phyloP scores from a whole-genome alignment of 2,797 vertebrate genomes.

The Oryzias dopingdopingensis region DNA sequence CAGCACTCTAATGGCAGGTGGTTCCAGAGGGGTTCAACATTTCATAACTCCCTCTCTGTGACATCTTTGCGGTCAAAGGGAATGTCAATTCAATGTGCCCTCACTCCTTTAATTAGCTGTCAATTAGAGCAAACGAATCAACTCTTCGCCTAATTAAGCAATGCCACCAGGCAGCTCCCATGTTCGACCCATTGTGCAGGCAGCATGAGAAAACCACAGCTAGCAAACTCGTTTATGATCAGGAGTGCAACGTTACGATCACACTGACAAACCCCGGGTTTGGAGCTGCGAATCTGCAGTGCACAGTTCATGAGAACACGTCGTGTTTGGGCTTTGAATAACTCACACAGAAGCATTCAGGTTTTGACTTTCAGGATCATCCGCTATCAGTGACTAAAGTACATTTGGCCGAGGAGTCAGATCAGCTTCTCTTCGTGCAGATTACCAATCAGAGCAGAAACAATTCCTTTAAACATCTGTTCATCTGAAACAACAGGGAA shows the following conservation, averaged over 20 bases:
- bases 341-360: no score
- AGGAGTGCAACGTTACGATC: constrained; percentile 76
- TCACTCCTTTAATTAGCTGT: constrained; percentile 98
- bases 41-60: constrained; percentile 38
- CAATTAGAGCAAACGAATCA: constrained; percentile 99
- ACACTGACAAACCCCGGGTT: constrained; percentile 51
- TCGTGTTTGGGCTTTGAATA: neutral
- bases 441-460: constrained; percentile 85
- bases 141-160: constrained; percentile 99
- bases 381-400: no score
- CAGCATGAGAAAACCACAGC: constrained; percentile 92
- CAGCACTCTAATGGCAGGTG: constrained; percentile 53
- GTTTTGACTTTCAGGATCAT: no score
- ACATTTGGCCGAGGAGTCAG: no score
- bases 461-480: constrained; percentile 91
- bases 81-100: constrained; percentile 90
- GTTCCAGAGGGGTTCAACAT: constrained; percentile 44
- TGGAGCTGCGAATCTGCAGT: constrained; percentile 13
- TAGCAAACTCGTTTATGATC: constrained; percentile 93
- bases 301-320: neutral
- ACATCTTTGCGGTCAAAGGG: constrained; percentile 78
- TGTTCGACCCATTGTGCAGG: constrained; percentile 85
- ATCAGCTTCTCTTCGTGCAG: constrained; percentile 76
- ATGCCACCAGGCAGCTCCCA: constrained; percentile 93
- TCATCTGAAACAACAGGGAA: constrained; percentile 45